phyloP scores from a whole-genome alignment of 2,113 vertebrate species.

The Heptranchias perlo region DNA sequence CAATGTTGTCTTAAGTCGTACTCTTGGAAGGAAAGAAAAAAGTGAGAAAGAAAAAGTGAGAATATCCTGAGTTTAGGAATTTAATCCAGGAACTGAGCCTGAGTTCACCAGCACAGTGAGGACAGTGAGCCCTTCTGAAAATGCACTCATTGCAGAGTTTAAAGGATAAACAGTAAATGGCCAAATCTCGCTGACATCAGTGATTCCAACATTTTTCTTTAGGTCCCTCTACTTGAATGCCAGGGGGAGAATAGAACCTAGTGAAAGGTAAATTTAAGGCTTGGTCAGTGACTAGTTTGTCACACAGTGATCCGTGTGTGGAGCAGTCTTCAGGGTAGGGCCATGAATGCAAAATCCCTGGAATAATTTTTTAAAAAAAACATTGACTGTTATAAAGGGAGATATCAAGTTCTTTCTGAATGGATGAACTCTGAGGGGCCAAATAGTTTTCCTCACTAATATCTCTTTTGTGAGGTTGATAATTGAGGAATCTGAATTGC shows the following conservation, averaged over 20 bases:
- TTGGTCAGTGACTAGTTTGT: too few species aligned
- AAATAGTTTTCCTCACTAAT: too few species aligned
- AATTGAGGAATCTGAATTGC: too few species aligned
- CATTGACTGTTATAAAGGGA: too few species aligned
- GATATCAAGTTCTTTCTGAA: too few species aligned
- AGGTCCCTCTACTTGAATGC: too few species aligned
- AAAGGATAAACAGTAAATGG: neutral
- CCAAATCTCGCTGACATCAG: neutral
- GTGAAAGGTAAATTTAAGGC: neutral
- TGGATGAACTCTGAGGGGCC: too few species aligned
- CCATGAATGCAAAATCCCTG: too few species aligned
- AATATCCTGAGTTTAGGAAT: neutral
- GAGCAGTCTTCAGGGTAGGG: too few species aligned
- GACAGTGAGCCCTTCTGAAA: neutral
- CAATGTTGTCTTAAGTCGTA: neutral
- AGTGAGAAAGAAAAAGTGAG: neutral
- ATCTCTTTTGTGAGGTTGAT: too few species aligned
- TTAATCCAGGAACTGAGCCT: neutral
- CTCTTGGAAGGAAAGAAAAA: neutral
- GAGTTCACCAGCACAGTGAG: neutral
- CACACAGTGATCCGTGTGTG: too few species aligned
- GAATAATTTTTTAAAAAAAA: too few species aligned
- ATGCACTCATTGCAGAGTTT: neutral
- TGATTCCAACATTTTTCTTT: neutral
- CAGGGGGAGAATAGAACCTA: neutral